Evolutionary conservation across 2,797 vertebrate genomes (phyloP).

Genomic region (Periparus ater): DNA sequence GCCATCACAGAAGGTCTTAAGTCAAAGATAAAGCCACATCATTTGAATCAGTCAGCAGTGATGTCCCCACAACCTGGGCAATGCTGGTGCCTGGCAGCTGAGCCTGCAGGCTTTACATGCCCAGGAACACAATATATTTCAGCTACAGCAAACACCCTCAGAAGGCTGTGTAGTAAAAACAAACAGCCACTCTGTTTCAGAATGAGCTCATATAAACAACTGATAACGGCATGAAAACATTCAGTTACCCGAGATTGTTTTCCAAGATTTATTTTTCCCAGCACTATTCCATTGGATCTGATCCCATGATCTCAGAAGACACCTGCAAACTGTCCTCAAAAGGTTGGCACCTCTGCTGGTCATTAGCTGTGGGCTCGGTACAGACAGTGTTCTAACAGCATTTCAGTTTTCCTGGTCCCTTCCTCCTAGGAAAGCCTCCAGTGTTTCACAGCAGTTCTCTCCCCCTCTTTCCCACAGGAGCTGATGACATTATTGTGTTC

Average conservation of each 20-base stretch:
- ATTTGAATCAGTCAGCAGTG: neutral
- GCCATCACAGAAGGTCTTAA: neutral
- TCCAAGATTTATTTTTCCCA: neutral
- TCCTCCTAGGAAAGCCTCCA: neutral
- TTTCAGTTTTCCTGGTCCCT: neutral
- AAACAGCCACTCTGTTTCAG: neutral
- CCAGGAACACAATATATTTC: neutral
- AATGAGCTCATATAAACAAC: slow-evolving; percentile 34
- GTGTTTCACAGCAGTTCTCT: neutral
- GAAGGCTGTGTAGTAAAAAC: neutral
- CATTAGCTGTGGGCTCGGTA: neutral
- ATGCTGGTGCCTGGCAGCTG: neutral
- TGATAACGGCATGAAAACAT: neutral
- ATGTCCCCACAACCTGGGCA: neutral
- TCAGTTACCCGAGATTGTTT: neutral
- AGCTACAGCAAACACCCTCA: neutral
- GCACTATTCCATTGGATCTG: neutral
- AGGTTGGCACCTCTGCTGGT: neutral
- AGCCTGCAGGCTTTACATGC: neutral
- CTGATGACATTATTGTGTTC: neutral
- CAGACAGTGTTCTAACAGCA: neutral
- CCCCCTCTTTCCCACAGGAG: neutral
- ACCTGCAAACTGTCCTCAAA: neutral
- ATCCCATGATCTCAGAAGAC: neutral
- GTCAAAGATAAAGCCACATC: neutral